Evolutionary conservation across 2,888 invertebrate genomes (phyloP).

Genomic region (Agriopis aurantiaria): DNA sequence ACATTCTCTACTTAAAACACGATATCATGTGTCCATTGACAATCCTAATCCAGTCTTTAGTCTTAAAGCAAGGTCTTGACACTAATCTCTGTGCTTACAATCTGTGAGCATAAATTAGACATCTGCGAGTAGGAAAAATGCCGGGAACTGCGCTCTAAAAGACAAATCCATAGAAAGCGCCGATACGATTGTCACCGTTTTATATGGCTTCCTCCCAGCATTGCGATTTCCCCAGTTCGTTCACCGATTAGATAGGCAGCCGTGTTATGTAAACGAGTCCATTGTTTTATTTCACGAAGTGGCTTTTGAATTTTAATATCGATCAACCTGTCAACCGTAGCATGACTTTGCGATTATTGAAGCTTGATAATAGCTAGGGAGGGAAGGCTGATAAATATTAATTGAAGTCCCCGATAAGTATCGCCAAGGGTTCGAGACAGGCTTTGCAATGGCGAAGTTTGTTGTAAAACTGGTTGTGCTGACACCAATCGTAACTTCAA

Average conservation of each 20-base stretch:
- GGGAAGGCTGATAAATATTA: conserved; percentile 31
- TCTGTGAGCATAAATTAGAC: conserved; percentile 1
- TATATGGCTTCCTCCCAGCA: conserved; percentile 51
- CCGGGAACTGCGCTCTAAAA: conserved; percentile 13
- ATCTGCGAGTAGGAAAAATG: conserved; percentile 7
- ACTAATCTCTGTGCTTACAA: neutral
- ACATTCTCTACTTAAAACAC: too few species aligned
- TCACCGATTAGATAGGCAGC: conserved; percentile 49
- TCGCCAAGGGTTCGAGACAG: conserved; percentile 4
- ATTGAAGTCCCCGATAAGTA: conserved; percentile 19
- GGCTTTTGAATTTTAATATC: conserved; percentile 46
- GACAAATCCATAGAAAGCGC: conserved; percentile 30
- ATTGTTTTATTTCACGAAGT: conserved; percentile 46
- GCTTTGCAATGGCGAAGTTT: conserved; percentile 8
- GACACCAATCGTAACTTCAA: conserved; percentile 10
- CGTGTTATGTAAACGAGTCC: conserved; percentile 50
- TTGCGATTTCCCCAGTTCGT: conserved; percentile 47
- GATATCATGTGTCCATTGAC: too few species aligned
- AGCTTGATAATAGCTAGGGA: conserved; percentile 11
- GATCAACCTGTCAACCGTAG: conserved; percentile 34
- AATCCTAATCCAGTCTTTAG: too few species aligned
- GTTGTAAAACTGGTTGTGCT: conserved; percentile 19
- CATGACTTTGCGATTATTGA: conserved; percentile 31
- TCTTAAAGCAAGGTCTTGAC: neutral
- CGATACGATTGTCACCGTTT: conserved; percentile 30